Evolutionary conservation across 2,888 invertebrate species (phyloP).

Genomic region (Ceriagrion tenellum): DNA sequence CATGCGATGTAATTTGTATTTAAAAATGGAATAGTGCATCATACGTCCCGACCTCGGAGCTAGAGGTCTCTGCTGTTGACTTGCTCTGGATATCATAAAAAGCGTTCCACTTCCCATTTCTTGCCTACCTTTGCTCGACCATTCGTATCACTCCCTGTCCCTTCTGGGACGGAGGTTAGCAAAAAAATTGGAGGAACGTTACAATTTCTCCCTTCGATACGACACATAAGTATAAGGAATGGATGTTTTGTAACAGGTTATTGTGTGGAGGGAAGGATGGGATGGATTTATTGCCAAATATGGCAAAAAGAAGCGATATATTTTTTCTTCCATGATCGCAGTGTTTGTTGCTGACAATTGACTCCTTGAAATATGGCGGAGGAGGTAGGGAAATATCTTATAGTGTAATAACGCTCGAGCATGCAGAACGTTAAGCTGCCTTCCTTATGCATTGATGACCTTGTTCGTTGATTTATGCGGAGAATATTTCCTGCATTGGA

Average conservation of each 20-base stretch:
- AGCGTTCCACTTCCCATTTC: background rate
- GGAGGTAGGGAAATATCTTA: background rate
- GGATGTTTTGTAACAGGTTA: slow-evolving; percentile 29
- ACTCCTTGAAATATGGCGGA: background rate
- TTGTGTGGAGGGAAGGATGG: background rate
- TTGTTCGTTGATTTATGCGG: background rate
- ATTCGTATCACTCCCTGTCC: background rate
- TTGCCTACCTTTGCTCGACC: background rate
- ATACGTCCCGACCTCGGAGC: background rate
- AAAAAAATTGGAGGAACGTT: background rate
- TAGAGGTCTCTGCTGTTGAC: background rate
- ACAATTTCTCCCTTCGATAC: background rate
- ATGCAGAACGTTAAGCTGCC: background rate
- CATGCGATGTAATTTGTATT: too few species aligned
- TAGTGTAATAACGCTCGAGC: background rate
- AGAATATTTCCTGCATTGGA: background rate
- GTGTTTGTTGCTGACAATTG: background rate
- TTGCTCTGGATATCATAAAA: background rate
- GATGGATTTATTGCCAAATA: slow-evolving; percentile 35
- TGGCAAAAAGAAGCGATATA: background rate
- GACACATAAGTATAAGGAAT: background rate
- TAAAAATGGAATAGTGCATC: too few species aligned
- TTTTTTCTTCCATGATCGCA: background rate
- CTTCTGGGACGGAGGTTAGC: background rate
- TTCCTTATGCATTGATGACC: background rate